These are phyloP conservation scores for Empidonax alnorum DNA, from an alignment of 2,113 vertebrate genomes.

Conservation along the genomic window DNA sequence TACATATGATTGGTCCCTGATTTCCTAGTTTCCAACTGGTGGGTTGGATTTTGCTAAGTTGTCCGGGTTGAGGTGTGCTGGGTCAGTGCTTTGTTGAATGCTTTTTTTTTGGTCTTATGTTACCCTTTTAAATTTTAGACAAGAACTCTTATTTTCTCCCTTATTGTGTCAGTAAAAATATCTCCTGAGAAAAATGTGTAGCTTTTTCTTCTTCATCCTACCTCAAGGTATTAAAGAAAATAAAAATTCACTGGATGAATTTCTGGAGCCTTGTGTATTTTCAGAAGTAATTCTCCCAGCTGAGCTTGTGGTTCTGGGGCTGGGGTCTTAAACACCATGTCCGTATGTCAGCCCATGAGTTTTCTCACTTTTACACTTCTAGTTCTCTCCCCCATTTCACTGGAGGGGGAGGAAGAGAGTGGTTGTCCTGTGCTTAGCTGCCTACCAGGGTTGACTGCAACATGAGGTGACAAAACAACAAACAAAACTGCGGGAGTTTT, in stretches of 20 bases:
- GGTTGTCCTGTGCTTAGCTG: background rate
- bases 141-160: background rate
- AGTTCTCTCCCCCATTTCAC: background rate
- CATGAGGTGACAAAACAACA: background rate
- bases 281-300: background rate
- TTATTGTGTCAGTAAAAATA: background rate
- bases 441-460: accelerated
- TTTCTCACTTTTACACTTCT: background rate
- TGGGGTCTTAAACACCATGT: background rate
- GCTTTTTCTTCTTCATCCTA: background rate
- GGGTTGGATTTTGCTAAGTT: background rate
- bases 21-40: background rate
- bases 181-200: background rate
- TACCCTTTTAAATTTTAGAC: background rate
- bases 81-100: background rate
- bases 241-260: background rate
- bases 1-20: no score
- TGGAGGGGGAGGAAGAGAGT: accelerated
- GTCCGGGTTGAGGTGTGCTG: background rate
- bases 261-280: background rate
- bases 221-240: background rate
- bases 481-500: background rate
- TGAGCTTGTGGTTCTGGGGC: background rate
- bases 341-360: background rate
- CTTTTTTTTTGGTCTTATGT: background rate